phyloP scores from a whole-genome alignment of 2,113 vertebrate species.

The Callipepla squamata region DNA sequence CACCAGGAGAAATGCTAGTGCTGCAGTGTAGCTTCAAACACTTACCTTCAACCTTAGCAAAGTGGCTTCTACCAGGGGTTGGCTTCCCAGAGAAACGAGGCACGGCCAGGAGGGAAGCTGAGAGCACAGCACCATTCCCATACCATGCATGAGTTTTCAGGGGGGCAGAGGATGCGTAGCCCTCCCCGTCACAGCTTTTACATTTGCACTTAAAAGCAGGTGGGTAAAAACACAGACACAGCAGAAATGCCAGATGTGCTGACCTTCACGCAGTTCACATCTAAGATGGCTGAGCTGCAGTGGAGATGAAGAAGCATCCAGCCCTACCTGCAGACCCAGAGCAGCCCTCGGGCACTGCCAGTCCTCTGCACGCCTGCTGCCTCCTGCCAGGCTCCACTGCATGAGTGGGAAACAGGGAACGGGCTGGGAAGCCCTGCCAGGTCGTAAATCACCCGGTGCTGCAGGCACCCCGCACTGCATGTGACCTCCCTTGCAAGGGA shows the following conservation, averaged over 20 bases:
- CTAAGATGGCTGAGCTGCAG: background rate
- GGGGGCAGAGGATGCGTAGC: background rate
- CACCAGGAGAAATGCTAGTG: background rate
- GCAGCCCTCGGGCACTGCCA: background rate
- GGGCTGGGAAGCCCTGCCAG: accelerated
- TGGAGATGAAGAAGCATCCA: background rate
- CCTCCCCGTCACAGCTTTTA: background rate
- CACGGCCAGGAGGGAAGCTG: background rate
- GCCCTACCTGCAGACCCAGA: too few species aligned
- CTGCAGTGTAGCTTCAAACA: background rate
- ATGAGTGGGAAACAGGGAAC: background rate
- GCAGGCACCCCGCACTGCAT: background rate
- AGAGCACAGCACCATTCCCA: background rate
- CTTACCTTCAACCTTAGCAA: background rate
- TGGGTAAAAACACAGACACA: background rate
- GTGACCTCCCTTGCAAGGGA: slow-evolving; percentile 9
- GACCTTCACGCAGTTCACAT: background rate
- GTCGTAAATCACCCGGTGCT: slow-evolving; percentile 19
- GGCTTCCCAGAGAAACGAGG: background rate
- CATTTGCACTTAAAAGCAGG: background rate
- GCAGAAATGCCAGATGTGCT: too few species aligned
- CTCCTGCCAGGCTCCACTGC: accelerated
- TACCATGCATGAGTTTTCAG: accelerated
- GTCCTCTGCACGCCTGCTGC: background rate
- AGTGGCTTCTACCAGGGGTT: background rate